A percentile compares a stretch with the other conserved stretches of the same genome.
phyloP scores from a whole-genome alignment of 2,888 invertebrate genomes.

The Tipula unca region DNA sequence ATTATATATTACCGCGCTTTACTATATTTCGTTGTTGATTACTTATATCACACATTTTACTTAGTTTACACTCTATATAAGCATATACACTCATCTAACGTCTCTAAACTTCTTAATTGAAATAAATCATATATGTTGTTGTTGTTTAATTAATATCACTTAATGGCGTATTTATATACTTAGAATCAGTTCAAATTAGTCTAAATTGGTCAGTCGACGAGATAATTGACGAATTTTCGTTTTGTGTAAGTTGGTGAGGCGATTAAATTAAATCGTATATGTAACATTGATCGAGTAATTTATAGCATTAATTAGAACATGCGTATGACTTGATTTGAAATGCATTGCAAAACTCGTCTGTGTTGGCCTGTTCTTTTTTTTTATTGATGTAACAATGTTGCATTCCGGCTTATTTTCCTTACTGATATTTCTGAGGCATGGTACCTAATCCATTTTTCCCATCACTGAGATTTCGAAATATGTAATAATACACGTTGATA shows the following conservation, averaged over 20 bases:
- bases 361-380: too few species aligned
- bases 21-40: not conserved
- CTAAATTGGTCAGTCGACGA: not conserved
- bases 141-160: not conserved
- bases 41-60: not conserved
- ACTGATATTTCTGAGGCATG: too few species aligned
- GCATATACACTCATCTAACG: not conserved
- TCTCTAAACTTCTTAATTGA: not conserved
- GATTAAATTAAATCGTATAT: too few species aligned
- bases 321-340: too few species aligned
- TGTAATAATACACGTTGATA: too few species aligned
- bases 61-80: not conserved
- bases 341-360: too few species aligned
- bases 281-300: too few species aligned
- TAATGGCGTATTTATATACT: not conserved
- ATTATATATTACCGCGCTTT: not conserved
- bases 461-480: too few species aligned
- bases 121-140: not conserved
- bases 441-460: too few species aligned
- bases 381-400: too few species aligned
- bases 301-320: too few species aligned
- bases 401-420: too few species aligned
- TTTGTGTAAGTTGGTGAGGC: not conserved
- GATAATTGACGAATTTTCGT: not conserved
- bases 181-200: not conserved